Conservation (phyloP, 2,113 vertebrate genomes). For the Gasterosteus nipponicus region DNA sequence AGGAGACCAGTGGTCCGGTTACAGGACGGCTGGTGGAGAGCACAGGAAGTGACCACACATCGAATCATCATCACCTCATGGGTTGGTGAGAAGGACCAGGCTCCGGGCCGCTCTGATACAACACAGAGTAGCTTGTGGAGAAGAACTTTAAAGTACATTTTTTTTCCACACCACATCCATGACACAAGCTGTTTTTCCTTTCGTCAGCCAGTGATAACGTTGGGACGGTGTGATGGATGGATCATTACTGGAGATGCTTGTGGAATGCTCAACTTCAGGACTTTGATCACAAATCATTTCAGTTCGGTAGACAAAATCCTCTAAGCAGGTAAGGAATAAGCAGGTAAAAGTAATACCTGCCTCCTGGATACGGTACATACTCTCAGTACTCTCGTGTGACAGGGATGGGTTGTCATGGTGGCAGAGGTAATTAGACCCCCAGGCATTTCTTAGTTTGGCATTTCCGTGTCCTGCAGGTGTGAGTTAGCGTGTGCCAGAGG, state of each 20-base stretch:
- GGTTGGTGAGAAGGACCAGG: constrained; percentile 24
- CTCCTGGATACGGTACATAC: no score
- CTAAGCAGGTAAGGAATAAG: no score
- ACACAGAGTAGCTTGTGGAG: neutral
- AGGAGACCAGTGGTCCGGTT: neutral
- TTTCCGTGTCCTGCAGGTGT: neutral
- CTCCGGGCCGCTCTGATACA: constrained; percentile 4
- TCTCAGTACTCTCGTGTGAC: neutral
- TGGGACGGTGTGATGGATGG: neutral
- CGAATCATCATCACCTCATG: neutral
- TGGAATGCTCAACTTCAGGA: neutral
- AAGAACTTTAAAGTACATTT: neutral
- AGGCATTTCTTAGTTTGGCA: neutral
- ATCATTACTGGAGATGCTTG: constrained; percentile 1
- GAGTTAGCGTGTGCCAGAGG: neutral
- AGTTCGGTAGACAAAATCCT: constrained; percentile 6
- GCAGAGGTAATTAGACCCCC: neutral
- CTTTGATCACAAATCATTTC: neutral
- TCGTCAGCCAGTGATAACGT: neutral
- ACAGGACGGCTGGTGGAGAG: neutral
- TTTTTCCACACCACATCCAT: neutral
- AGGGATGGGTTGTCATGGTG: neutral
- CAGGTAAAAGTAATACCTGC: no score
- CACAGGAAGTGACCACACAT: neutral
- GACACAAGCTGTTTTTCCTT: neutral